Conservation (phyloP, 2,888 invertebrate genomes). For the Lithosia quadra region DNA sequence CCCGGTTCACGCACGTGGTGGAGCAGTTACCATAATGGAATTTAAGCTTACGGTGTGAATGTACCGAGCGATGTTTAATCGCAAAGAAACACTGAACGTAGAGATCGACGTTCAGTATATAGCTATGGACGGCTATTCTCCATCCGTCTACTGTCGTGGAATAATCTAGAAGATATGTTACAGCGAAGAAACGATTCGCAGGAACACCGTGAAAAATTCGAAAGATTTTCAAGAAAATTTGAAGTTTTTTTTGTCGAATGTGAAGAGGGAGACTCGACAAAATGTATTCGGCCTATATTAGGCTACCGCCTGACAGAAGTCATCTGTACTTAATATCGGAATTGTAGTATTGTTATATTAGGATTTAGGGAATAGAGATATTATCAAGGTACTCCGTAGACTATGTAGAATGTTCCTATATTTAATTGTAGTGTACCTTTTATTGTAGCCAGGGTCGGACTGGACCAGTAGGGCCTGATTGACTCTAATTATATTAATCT, state of each 20-base stretch:
- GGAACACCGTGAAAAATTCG: neutral
- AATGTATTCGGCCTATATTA: constrained; percentile 67
- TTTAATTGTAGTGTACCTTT: constrained; percentile 9
- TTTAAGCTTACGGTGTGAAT: neutral
- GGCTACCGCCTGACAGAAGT: constrained; percentile 75
- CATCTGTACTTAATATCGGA: constrained; percentile 73
- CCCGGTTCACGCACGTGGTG: constrained; percentile 55
- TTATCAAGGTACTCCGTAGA: constrained; percentile 29
- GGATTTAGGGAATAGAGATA: constrained; percentile 8
- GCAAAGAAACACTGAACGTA: constrained; percentile 3
- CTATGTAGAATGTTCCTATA: constrained; percentile 38
- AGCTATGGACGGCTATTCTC: neutral
- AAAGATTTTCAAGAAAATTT: neutral
- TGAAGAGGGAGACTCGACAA: neutral
- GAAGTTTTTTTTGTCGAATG: neutral
- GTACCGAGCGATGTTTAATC: constrained; percentile 8
- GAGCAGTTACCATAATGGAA: constrained; percentile 46
- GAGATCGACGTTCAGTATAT: neutral
- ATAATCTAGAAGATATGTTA: constrained; percentile 13
- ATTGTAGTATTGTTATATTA: constrained; percentile 63
- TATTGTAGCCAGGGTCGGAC: neutral
- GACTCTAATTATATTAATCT: neutral
- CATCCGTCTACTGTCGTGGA: neutral
- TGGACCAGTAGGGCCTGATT: neutral
- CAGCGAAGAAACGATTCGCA: neutral